Conservation (phyloP, 2,797 vertebrate species). For the Myotis planiceps region DNA sequence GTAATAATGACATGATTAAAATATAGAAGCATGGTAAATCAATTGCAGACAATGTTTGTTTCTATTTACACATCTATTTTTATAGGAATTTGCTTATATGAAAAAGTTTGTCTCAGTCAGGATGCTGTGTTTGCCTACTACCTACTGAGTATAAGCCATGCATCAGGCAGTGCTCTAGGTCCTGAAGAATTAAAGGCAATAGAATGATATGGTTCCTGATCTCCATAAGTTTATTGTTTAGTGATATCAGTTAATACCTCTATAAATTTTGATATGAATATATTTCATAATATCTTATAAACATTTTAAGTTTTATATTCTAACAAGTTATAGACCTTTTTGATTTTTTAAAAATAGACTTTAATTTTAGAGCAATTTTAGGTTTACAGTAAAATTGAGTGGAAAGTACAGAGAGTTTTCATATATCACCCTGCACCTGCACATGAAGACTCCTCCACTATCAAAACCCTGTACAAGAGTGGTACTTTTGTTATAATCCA, state of each 20-base stretch:
- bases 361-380: not conserved
- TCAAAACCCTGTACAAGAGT: not conserved
- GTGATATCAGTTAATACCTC: not conserved
- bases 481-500: not conserved
- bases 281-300: too few relatives aligned
- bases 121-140: not conserved
- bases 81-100: not conserved
- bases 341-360: not conserved
- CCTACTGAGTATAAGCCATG: not conserved
- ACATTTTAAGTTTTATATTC: not conserved
- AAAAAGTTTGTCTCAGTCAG: not conserved
- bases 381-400: not conserved
- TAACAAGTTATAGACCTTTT: not conserved
- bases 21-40: not conserved
- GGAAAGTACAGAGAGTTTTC: not conserved
- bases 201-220: not conserved
- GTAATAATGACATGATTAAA: not conserved
- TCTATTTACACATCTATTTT: not conserved
- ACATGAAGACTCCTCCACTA: not conserved
- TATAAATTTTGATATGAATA: not conserved
- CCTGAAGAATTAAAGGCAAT: not conserved
- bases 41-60: constrained; percentile 9
- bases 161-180: not conserved
- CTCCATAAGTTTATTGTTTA: not conserved
- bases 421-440: not conserved